Percentiles rank a stretch among this genome's conserved stretches.
Evolutionary conservation across 2,888 invertebrate genomes (phyloP).

Genomic region (Thereva unica): DNA sequence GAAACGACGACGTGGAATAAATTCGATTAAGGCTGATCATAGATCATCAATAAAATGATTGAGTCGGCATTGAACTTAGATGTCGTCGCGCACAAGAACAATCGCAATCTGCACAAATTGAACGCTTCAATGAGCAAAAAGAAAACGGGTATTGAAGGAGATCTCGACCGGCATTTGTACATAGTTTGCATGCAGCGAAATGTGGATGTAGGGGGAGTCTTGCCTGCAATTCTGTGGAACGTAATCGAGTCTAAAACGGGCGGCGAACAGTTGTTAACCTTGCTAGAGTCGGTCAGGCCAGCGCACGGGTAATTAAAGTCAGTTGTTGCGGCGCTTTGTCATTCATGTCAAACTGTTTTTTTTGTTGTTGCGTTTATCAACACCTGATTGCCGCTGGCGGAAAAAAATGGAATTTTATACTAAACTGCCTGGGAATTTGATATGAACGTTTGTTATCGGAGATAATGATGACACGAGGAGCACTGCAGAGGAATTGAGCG

Average conservation of each 20-base stretch:
- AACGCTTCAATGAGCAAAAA: slow-evolving; percentile 3
- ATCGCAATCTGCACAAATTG: not conserved
- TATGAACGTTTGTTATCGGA: too few species aligned
- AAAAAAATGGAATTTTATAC: too few species aligned
- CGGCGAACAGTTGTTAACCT: slow-evolving; percentile 19
- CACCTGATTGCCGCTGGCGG: not conserved
- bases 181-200: too few species aligned
- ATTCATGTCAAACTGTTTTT: not conserved
- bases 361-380: not conserved
- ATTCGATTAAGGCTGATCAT: too few species aligned
- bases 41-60: not conserved
- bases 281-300: slow-evolving; percentile 11
- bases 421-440: too few species aligned
- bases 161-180: too few species aligned
- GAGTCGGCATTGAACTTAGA: slow-evolving; percentile 19
- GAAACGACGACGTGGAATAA: too few species aligned
- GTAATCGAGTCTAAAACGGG: slow-evolving; percentile 11
- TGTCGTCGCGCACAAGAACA: not conserved
- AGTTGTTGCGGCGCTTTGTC: slow-evolving; percentile 1
- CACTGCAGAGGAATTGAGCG: too few species aligned
- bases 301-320: slow-evolving; percentile 11
- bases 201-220: not conserved
- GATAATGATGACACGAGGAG: too few species aligned
- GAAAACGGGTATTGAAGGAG: too few species aligned
- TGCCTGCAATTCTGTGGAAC: not conserved